Evolutionary conservation across 1,140 invertebrate species (phyloP).

Genomic region (Drosophila albomicans): DNA sequence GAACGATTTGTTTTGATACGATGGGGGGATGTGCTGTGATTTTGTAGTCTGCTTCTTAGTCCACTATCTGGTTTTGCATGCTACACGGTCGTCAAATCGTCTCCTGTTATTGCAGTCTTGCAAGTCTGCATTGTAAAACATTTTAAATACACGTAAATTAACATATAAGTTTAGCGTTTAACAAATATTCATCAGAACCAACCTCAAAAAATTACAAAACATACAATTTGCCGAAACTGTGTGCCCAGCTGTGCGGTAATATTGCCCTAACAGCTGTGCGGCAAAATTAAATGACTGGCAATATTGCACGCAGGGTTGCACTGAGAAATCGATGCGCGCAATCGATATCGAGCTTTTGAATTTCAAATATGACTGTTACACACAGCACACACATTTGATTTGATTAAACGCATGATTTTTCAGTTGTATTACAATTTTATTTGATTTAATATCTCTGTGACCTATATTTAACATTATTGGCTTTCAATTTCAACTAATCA

Average conservation of each 20-base stretch:
- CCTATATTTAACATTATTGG: constrained; percentile 46
- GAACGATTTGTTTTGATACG: constrained; percentile 25
- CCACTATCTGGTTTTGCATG: background rate
- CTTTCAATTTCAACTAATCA: constrained; percentile 44
- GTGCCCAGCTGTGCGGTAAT: constrained; percentile 10
- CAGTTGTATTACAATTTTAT: constrained; percentile 45
- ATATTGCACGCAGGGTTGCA: constrained; percentile 16
- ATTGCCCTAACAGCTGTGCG: constrained; percentile 11
- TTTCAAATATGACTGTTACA: background rate
- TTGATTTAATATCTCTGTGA: constrained; percentile 44
- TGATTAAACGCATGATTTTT: background rate
- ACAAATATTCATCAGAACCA: constrained; percentile 35
- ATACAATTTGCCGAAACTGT: constrained; percentile 22
- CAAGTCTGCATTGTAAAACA: background rate
- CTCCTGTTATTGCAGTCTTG: background rate
- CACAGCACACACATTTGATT: background rate
- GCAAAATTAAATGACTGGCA: background rate
- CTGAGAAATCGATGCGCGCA: background rate
- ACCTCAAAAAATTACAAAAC: constrained; percentile 62
- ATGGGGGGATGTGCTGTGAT: background rate
- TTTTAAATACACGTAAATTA: background rate
- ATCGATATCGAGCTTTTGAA: background rate
- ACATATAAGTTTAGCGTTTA: constrained; percentile 1
- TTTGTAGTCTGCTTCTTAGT: background rate
- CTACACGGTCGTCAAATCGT: background rate